These are phyloP conservation scores for Microtus pennsylvanicus DNA, from an alignment of 2,113 vertebrate species.

Conservation along the genomic window DNA sequence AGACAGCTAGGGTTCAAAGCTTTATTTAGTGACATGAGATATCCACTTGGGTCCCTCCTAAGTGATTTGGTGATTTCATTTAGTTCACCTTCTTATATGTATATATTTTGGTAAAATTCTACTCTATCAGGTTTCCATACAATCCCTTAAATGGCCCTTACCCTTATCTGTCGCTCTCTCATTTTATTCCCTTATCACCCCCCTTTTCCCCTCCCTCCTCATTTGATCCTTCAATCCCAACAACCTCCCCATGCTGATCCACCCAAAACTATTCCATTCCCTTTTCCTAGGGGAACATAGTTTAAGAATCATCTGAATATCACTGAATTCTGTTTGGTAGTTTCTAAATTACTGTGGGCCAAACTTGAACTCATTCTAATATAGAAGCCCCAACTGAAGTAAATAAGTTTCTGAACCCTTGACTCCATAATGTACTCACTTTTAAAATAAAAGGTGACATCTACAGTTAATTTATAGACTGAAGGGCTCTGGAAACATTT, in stretches of 20 bases:
- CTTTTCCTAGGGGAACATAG: background rate
- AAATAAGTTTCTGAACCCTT: conserved; percentile 32
- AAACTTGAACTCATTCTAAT: background rate
- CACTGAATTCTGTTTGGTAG: background rate
- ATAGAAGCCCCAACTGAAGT: background rate
- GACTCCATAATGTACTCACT: background rate
- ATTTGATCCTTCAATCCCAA: background rate
- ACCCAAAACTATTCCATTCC: background rate
- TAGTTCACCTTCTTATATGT: background rate
- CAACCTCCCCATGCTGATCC: too few species aligned
- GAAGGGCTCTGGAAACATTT: background rate
- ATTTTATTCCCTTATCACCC: too few species aligned
- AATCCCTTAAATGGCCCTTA: background rate
- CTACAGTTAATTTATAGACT: background rate
- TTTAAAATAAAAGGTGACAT: background rate
- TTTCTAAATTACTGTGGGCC: background rate
- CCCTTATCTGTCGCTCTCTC: background rate
- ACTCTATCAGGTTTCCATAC: background rate
- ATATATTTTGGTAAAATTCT: background rate
- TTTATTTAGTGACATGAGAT: background rate
- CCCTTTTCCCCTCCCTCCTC: rapidly evolving
- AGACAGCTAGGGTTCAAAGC: background rate
- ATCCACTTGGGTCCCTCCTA: too few species aligned
- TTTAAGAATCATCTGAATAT: background rate
- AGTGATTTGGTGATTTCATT: background rate